Evolutionary conservation across 2,888 invertebrate genomes (phyloP), one percentile per base, ranked within the genome.

Genomic region (Nymphalis urticae): DNA sequence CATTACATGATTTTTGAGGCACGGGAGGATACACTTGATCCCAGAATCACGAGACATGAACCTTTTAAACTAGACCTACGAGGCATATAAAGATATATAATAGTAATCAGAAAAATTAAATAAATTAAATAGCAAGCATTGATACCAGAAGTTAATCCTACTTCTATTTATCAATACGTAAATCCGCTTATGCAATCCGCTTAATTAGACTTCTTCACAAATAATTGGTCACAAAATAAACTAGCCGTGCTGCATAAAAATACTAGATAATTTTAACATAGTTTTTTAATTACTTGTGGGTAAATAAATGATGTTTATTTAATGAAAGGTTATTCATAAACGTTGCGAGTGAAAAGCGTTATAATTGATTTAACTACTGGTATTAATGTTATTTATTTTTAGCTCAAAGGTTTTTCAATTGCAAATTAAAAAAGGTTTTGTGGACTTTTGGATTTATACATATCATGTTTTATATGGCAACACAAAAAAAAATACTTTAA

Each of bases 241-340:
- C 36, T 24, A 50, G 27, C 27, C 48, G 54, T 16, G 48, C 61
- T 62, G 48, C 54, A 54, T 32, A 61, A 66, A 61, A 27, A 53
- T 51, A 56, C 66, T 24, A 60, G 59, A 54, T 62, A 62, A 32
- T 66, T n/a, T 61, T 32, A 61, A 61, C 32, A 32, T 54, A 47
- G 36, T 60, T n/a, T 21, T 48, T 60, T 66, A 60, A 60, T 60
- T 66, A 60, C 60, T 50, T 65, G 50, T 65, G 59, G 50, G 42
- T 65, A 36, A 65, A 65, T 65, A 59, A 65, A 27, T 16, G 7
- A 24, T 3, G 32, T 32, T 60, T 47, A 53, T 50, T 56, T 56
- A n/a, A 56, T 56, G 54, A 56, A 56, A 32, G 16, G 53, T 24
- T 53, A 53, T 53, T 24, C 24, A 53, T 53, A 24, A 53, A 56